Evolutionary conservation across 2,888 invertebrate genomes (phyloP), one percentile per base, ranked within the genome.

Genomic region (Busseola fusca): DNA sequence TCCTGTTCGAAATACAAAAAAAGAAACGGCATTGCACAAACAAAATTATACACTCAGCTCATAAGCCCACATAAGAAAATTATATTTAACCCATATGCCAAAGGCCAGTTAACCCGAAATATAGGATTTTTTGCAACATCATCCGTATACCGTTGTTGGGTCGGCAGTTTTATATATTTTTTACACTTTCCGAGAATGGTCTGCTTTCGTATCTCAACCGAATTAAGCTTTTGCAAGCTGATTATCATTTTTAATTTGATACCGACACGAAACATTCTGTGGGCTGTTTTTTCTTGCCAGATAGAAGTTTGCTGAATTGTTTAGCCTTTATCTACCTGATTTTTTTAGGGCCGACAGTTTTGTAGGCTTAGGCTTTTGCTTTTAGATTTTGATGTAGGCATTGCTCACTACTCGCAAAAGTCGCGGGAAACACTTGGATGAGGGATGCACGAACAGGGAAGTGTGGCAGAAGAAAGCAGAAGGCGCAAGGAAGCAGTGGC

Each of bases 201-300:
- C 73, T 81, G 83, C 87, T 86, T 89, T 87, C 85, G 87, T 80
- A 82, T 84, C 85, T 86, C 85, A 77, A 72, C 84, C 67, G 91
- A 91, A 90, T 91, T 91, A 91, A 89, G 91, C 91, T 90, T 89
- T 88, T 87, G 89, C 84, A 76, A 85, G 72, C 85, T 90, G 89
- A 91, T 91, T 91, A 91, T 91, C 87, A 88, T 90, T 90, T 91
- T 91, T 91, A 91, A 90, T 90, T 91, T 90, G 88, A 88, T 87
- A 87, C 87, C 79, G 85, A 85, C 90, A 91, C 90, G 91, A 89
- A 89, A 74, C 76, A 80, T 79, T 81, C 80, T 76, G 66, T 76
- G 72, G 59, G 10, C 27, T 25, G 52, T 78, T 86, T 84, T 83
- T 85, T 78, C 30, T 76, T 27, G 48, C 2, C 52, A 12, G 63